Base-by-base conservation (phyloP, 2,888 invertebrate species). In the Smittia aterrima region DNA sequence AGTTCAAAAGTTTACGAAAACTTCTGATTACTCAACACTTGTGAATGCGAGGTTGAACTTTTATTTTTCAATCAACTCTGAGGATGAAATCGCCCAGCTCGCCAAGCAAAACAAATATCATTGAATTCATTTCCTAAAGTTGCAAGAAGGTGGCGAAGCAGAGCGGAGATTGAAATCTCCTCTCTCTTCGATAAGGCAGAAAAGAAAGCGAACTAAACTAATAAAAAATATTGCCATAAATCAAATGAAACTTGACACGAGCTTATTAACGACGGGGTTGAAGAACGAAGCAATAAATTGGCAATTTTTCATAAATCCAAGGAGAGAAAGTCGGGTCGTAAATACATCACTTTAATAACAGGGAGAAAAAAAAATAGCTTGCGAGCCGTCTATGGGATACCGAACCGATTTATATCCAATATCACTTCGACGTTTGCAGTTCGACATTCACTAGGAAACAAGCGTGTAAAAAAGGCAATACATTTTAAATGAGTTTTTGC, bases 271-370 rank as follows among this genome's bases (percentile, higher is more conserved):
- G 58, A 58, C n/a, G 53, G 70, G 7, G n/a, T 13, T 6, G 25
- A 47, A 53, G 47, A 1, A 24, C 58, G 54, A 54, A 54, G 53
- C 54, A 70, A 70, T 70, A 70, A 70, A 70, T 70, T 70, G 70
- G 54, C 54, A 70, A 70, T 70, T 70, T 70, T 70, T 70, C 70
- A 70, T 70, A 70, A 70, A 70, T 70, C 70, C 66, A 66, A 18
- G 11, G 62, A 22, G 20, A 11, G 13, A 4, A 66, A 27, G 27
- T 27, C 70, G 9, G 40, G 47, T 68, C 67, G 47, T 58, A 58
- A 58, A 58, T 58, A 20, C 58, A 58, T 58, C 58, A 20, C 58
- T 58, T 58, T 58, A 58, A 58, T 24, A 58, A 58, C 58, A 58
- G 24, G 22, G 16, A 25, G n/a, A 66, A 27, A 66, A 66, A 25